Evolutionary conservation across 2,888 invertebrate species (phyloP).

Genomic region (Linyphia triangularis): DNA sequence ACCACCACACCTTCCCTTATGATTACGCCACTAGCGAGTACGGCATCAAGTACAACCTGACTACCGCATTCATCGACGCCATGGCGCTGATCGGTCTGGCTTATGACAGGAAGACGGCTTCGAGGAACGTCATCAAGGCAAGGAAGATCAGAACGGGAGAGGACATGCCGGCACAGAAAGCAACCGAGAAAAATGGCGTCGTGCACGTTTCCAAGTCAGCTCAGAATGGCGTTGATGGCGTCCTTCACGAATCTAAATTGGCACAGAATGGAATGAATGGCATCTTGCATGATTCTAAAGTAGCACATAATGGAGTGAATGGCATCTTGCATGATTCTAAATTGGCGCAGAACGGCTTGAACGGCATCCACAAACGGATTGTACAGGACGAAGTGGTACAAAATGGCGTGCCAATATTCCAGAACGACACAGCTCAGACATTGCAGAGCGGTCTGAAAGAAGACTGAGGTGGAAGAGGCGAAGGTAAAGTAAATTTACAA

Average conservation of each 20-base stretch:
- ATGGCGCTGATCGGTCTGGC: constrained; percentile 80
- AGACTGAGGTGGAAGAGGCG: neutral
- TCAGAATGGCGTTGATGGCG: neutral
- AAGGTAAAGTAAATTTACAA: too few relatives aligned
- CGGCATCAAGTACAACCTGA: constrained; percentile 80
- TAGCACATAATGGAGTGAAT: neutral
- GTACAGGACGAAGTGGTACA: neutral
- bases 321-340: neutral
- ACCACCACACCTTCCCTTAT: constrained; percentile 81
- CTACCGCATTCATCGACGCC: constrained; percentile 80
- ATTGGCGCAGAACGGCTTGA: neutral
- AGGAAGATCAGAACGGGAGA: constrained; percentile 80
- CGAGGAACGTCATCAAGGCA: constrained; percentile 78
- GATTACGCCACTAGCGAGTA: constrained; percentile 81
- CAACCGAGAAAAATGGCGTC: neutral
- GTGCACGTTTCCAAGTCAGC: neutral
- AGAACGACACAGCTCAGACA: too few relatives aligned
- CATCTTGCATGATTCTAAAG: neutral
- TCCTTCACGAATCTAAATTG: neutral
- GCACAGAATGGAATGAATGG: neutral
- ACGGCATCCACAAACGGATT: neutral
- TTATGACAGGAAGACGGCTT: constrained; percentile 79
- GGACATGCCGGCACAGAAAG: neutral
- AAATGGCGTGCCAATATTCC: neutral
- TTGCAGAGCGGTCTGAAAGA: too few relatives aligned